These are phyloP conservation scores for Campoletis sonorensis DNA, from an alignment of 1,140 invertebrate genomes.

Conservation along the genomic window DNA sequence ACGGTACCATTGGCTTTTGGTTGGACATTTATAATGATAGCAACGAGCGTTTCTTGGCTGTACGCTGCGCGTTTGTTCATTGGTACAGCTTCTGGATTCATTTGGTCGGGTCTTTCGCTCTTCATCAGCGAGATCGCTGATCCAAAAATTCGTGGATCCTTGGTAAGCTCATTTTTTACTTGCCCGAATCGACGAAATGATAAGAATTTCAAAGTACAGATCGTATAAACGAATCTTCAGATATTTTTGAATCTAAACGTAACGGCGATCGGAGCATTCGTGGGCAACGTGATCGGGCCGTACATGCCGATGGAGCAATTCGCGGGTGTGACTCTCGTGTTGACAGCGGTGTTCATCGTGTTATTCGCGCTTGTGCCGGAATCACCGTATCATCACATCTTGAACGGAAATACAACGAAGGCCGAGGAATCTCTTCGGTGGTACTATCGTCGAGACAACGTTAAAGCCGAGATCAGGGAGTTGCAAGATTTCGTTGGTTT, in stretches of 20 bases:
- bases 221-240: constrained; percentile 60
- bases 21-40: constrained; percentile 75
- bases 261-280: constrained; percentile 69
- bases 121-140: constrained; percentile 79
- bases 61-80: constrained; percentile 77
- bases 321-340: constrained; percentile 65
- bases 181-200: too few species aligned
- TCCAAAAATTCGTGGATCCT: constrained; percentile 77
- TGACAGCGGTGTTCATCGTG: constrained; percentile 74
- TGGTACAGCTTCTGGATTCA: constrained; percentile 77
- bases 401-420: constrained; percentile 60
- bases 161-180: constrained; percentile 71
- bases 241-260: constrained; percentile 78
- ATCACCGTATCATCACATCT: constrained; percentile 75
- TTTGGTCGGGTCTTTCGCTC: constrained; percentile 76
- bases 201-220: too few species aligned
- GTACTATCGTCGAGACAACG: constrained; percentile 65
- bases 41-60: constrained; percentile 67
- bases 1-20: constrained; percentile 75
- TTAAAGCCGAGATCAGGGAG: constrained; percentile 68
- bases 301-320: constrained; percentile 69
- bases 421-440: constrained; percentile 72
- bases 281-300: constrained; percentile 71
- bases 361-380: constrained; percentile 77
- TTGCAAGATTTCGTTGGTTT: constrained; percentile 67